phyloP scores from a whole-genome alignment of 30 jellyfish, hydroid and myxozoan species.

The Aurelia sp. region DNA sequence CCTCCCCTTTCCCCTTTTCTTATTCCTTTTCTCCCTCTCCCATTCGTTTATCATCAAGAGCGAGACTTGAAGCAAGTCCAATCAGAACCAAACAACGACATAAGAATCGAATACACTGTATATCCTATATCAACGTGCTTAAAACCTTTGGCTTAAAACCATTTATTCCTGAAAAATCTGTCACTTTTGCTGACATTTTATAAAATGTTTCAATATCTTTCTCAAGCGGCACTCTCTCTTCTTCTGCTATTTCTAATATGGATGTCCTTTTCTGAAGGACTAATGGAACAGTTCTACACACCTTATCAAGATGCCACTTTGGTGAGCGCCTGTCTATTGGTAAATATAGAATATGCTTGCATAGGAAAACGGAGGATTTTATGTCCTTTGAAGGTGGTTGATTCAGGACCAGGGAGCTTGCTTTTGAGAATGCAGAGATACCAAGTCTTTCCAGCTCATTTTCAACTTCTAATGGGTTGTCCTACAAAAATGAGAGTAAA shows the following conservation, averaged over 20 bases:
- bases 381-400: slow-evolving; percentile 30
- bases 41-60: no score
- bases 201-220: slow-evolving; percentile 17
- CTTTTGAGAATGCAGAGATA: slow-evolving; percentile 52
- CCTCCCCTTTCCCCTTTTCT: no score
- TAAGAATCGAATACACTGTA: no score
- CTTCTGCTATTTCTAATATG: slow-evolving; percentile 42
- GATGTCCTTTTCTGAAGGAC: slow-evolving; percentile 41
- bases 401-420: slow-evolving; percentile 45
- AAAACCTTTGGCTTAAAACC: no score
- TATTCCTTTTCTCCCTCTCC: no score
- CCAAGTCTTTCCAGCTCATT: slow-evolving; percentile 31
- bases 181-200: no score
- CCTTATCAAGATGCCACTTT: slow-evolving; percentile 43
- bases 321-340: slow-evolving; percentile 58
- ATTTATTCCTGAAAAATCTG: no score
- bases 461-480: slow-evolving; percentile 53
- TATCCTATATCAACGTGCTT: no score
- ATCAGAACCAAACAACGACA: no score
- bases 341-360: slow-evolving; percentile 40
- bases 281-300: slow-evolving; percentile 3
- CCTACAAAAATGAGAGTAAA: slow-evolving; percentile 17
- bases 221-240: slow-evolving; percentile 29
- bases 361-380: slow-evolving; percentile 38
- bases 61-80: no score